These are phyloP conservation scores for Onthophagus sagittarius DNA, from an alignment of 2,888 invertebrate genomes.

Conservation along the genomic window DNA sequence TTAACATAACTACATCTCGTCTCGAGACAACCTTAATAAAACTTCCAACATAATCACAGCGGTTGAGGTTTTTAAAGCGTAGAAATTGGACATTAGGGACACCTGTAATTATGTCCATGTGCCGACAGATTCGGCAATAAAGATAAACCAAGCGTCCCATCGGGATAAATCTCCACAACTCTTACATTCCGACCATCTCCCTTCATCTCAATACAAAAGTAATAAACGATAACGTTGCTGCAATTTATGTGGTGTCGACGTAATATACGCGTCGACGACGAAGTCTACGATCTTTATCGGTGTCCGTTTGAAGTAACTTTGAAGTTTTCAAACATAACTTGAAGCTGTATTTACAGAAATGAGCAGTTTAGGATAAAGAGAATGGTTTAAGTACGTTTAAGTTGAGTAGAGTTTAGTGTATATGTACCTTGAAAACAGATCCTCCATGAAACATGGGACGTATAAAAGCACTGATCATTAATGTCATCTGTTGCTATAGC, in stretches of 20 bases:
- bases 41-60: not conserved
- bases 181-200: slow-evolving; percentile 13
- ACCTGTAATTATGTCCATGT: slow-evolving; percentile 10
- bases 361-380: not conserved
- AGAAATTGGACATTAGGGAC: slow-evolving; percentile 5
- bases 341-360: not conserved
- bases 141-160: slow-evolving; percentile 6
- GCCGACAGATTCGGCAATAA: slow-evolving; percentile 9
- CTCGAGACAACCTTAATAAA: not conserved
- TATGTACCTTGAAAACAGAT: not conserved
- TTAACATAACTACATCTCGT: not conserved
- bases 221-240: slow-evolving; percentile 28
- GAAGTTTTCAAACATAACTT: not conserved
- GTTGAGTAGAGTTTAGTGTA: not conserved
- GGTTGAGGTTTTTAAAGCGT: not conserved
- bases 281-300: slow-evolving; percentile 31
- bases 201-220: slow-evolving; percentile 22
- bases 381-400: no score
- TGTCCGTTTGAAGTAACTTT: slow-evolving; percentile 21
- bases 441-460: slow-evolving; percentile 13
- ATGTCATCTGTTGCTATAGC: slow-evolving; percentile 39
- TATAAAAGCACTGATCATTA: slow-evolving; percentile 37
- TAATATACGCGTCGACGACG: slow-evolving; percentile 33
- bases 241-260: slow-evolving; percentile 32
- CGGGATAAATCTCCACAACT: slow-evolving; percentile 1